These are phyloP conservation scores for Drosophila azteca DNA, from an alignment of 1,140 invertebrate species.

Conservation along the genomic window DNA sequence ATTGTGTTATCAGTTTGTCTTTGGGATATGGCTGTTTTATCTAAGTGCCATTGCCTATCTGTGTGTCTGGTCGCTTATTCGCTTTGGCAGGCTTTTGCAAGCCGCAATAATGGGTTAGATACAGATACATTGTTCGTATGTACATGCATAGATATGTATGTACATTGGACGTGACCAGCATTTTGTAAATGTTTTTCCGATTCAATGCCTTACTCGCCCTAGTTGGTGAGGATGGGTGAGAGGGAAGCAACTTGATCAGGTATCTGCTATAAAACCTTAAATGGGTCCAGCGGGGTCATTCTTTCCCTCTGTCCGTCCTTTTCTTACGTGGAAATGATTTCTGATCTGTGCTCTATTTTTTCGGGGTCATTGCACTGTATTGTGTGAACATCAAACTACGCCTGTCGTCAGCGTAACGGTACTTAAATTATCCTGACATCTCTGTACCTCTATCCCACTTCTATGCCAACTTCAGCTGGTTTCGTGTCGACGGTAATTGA, in stretches of 20 bases:
- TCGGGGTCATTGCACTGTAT: conserved; percentile 46
- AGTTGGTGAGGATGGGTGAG: background rate
- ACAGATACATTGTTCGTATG: conserved; percentile 9
- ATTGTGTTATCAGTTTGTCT: conserved; percentile 39
- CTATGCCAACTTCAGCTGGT: background rate
- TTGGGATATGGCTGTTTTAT: conserved; percentile 25
- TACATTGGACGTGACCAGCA: conserved; percentile 39
- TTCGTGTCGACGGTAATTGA: conserved; percentile 5
- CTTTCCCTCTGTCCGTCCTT: background rate
- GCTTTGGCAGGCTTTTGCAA: conserved; percentile 30
- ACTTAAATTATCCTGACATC: conserved; percentile 9
- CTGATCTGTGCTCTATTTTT: conserved; percentile 19
- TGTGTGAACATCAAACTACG: conserved; percentile 43
- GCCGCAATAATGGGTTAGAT: conserved; percentile 10
- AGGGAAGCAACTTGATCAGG: conserved; percentile 47
- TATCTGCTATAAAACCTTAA: conserved; percentile 52
- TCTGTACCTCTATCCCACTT: too few relatives aligned
- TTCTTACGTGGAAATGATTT: conserved; percentile 24
- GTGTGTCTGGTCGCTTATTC: background rate
- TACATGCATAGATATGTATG: background rate
- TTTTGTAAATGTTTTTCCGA: conserved; percentile 31
- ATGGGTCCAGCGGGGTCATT: conserved; percentile 13
- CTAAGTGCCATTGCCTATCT: conserved; percentile 24
- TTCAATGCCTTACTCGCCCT: background rate
- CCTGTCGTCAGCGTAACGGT: conserved; percentile 11